A percentile compares a stretch with the other conserved stretches of the same genome.
These are phyloP conservation scores for Drosophila hydei DNA, from an alignment of 1,140 invertebrate genomes.

Conservation along the genomic window DNA sequence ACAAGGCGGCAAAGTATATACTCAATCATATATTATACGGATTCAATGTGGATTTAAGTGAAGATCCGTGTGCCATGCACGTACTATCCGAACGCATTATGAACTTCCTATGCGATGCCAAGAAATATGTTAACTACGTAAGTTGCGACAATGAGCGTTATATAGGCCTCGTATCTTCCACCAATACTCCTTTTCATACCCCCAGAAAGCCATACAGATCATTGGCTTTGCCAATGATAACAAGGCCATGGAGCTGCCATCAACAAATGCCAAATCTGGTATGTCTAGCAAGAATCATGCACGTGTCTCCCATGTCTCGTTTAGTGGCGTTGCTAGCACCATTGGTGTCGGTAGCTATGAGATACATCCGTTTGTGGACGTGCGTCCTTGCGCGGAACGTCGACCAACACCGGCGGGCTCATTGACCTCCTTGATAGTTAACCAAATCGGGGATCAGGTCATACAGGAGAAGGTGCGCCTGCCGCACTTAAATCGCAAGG, in stretches of 20 bases:
- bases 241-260: slow-evolving; percentile 55
- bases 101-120: slow-evolving; percentile 74
- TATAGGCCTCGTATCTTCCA: no score
- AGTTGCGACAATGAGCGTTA: slow-evolving; percentile 20
- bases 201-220: slow-evolving; percentile 70
- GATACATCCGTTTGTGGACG: slow-evolving; percentile 76
- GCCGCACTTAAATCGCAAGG: slow-evolving; percentile 62
- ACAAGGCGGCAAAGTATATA: slow-evolving; percentile 77
- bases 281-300: slow-evolving; percentile 38
- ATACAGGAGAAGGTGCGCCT: slow-evolving; percentile 53
- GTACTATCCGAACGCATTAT: slow-evolving; percentile 51
- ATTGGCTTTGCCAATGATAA: slow-evolving; percentile 61
- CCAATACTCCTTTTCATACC: neutral
- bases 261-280: neutral
- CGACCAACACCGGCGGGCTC: slow-evolving; percentile 76
- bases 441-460: slow-evolving; percentile 58
- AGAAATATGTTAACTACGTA: slow-evolving; percentile 73
- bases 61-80: slow-evolving; percentile 53
- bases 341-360: slow-evolving; percentile 78
- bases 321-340: slow-evolving; percentile 61
- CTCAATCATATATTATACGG: slow-evolving; percentile 64
- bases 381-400: slow-evolving; percentile 57
- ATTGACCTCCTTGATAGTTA: slow-evolving; percentile 66
- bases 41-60: slow-evolving; percentile 66
- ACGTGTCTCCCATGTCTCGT: slow-evolving; percentile 70